Evolutionary conservation across 2,113 vertebrate species (phyloP), one percentile per base, ranked within the genome.

Genomic region (Lipotes vexillifer): DNA sequence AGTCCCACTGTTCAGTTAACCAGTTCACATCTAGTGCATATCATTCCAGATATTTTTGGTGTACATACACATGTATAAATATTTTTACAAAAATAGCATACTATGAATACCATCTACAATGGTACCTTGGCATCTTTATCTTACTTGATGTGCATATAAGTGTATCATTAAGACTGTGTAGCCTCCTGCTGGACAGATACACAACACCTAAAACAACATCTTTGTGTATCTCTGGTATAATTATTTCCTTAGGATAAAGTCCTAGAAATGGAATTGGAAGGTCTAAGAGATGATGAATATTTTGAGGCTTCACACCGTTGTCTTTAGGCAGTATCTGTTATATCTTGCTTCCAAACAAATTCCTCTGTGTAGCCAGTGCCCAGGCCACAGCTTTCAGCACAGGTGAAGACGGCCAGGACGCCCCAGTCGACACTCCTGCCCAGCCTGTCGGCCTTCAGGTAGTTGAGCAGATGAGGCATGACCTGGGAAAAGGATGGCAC

Each of bases 391-490:
- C 98, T 99, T 44, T 98, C 97, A 5, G 99, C 98, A 88, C 99
- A 99, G 0, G 99, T 99, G 97, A 99, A 99, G 92, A 99, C 61
- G 0, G 97, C 99, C 94, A 99, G 97, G 0, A 99, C 99, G 3
- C 99, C 99, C 99, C 99, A 99, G 98, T 99, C 99, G 27, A 99
- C 98, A 85, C 99, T 99, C 82, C 98, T 99, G 97, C 98, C 99
- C 20, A 99, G 99, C 25, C 98, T 98, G 98, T 99, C 99, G 41
- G 99, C 99, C 63, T 99, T 98, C 20, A 99, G 99, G 97, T 99
- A 98, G 98, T 99, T 99, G 72, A 99, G 98, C 83, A 99, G 98
- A 98, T 99, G 99, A 6, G 99, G 99, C 99, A 99, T 99, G 83
- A 99, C 99, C 99, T 99, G 88, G 17, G 96, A 52, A 66, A n/a